A percentile compares a stretch with the other conserved stretches of the same genome.
Conservation (phyloP, 2,888 invertebrate species). For the Lucinisca nassula region DNA sequence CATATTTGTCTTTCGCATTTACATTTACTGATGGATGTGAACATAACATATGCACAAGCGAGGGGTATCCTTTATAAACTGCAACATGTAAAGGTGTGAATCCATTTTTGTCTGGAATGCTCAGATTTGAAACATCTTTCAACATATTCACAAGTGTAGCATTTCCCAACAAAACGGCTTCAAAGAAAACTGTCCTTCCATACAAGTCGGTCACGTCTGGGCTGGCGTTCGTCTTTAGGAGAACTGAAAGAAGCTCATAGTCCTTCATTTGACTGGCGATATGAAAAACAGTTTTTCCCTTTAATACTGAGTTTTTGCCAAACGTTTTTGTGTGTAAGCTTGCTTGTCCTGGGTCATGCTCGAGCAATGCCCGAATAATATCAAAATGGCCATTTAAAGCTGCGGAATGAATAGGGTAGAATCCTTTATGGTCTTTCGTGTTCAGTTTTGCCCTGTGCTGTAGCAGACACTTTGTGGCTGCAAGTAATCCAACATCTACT, state of each 20-base stretch:
- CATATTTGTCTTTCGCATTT: conserved; percentile 47
- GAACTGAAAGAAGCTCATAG: conserved; percentile 6
- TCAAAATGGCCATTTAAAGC: conserved; percentile 37
- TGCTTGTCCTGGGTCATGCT: conserved; percentile 27
- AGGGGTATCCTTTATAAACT: not conserved
- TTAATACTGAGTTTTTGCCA: conserved; percentile 27
- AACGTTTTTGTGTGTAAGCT: conserved; percentile 33
- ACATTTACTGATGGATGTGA: conserved; percentile 21
- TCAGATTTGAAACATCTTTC: not conserved
- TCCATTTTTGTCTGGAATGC: not conserved
- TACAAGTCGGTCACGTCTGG: conserved; percentile 45
- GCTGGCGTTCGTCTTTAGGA: conserved; percentile 26
- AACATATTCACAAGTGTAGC: not conserved
- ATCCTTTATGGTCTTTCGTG: conserved; percentile 49
- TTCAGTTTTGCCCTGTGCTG: conserved; percentile 17
- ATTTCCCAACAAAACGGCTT: conserved; percentile 26
- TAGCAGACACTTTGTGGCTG: conserved; percentile 22
- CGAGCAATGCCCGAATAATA: conserved; percentile 6
- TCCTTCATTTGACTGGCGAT: conserved; percentile 53
- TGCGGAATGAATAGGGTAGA: conserved; percentile 52
- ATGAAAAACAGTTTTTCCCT: conserved; percentile 50
- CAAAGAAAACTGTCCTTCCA: conserved; percentile 48
- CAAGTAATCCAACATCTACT: conserved; percentile 22
- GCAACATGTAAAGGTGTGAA: not conserved
- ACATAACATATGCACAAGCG: not conserved